Evolutionary conservation across 1,140 invertebrate genomes (phyloP), one percentile per base, ranked within the genome.

Genomic region (Pseudomyrmex gracilis): DNA sequence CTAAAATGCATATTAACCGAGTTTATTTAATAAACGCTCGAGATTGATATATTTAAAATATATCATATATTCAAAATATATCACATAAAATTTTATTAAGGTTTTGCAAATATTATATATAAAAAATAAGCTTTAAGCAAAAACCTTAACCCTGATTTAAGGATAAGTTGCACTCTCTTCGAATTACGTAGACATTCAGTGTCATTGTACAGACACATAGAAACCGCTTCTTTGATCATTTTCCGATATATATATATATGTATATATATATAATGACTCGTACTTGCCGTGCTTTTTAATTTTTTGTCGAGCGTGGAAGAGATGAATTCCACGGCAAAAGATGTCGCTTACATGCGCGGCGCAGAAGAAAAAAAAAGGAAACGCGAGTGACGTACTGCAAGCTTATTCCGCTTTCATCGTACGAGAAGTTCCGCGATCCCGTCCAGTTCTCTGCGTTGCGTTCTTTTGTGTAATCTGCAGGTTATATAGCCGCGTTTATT

Each of bases 401-500:
- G 66, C 66, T 78, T 78, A 78, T 68, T 78, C 66, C 17, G 76
- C 34, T 71, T 58, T 80, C 76, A 58, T 55, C 63, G 43, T 70
- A 34, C 49, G 49, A 67, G 55, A 34, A 34, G 34, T 34, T 5
- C 43, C 71, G 66, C 8, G 66, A 47, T 15, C 20, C 43, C 51
- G 51, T 78, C 10, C 64, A 17, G 51, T 45, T 80, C 71, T 58
- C 47, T 58, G 53, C 17, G 15, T 13, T 20, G 20, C 53, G n/a
- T 34, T 34, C 51, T 57, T 15, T 78, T 57, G 66, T 34, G 12
- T 49, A 24, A 80, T 80, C 66, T 58, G 76, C n/a, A 57, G 53
- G 20, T 67, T n/a, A n/a, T n/a, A n/a, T n/a, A n/a, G n/a, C 51
- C 22, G 7, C 58, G 51, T 15, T 80, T 71, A 78, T 70, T 70